Evolutionary conservation across 2,797 vertebrate genomes (phyloP).

Genomic region (Urosaurus nigricauda): DNA sequence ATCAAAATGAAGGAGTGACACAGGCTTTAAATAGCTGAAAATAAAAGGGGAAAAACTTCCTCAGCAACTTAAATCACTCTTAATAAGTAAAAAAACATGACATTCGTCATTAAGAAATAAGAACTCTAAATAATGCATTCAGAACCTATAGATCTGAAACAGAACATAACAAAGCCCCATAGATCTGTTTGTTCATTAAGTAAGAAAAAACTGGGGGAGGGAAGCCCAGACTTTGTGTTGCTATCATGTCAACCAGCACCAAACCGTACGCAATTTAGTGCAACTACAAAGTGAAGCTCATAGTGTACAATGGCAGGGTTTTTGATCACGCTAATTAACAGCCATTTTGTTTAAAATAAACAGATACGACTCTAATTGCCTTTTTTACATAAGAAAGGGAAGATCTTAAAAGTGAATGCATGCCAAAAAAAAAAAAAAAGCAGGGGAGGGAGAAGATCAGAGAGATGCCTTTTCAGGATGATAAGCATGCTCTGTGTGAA

Average conservation of each 20-base stretch:
- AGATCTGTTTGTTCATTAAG: conserved; percentile 93
- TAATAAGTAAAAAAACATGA: conserved; percentile 81
- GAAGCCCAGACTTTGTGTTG: conserved; percentile 86
- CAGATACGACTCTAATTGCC: conserved; percentile 99
- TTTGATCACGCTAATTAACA: conserved; percentile 99
- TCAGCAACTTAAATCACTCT: conserved; percentile 77
- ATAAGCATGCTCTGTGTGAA: conserved; percentile 71
- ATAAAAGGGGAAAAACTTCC: conserved; percentile 73
- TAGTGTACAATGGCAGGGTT: conserved; percentile 91
- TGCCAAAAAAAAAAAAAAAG: conserved; percentile 74
- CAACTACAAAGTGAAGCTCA: conserved; percentile 94
- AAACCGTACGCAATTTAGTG: conserved; percentile 89
- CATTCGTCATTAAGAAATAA: conserved; percentile 81
- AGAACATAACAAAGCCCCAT: conserved; percentile 82
- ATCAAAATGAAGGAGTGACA: conserved; percentile 40
- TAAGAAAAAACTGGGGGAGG: conserved; percentile 70
- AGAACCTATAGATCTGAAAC: conserved; percentile 82
- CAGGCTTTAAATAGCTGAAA: conserved; percentile 33
- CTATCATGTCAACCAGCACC: conserved; percentile 94
- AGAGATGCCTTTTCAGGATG: conserved; percentile 80
- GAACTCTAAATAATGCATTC: conserved; percentile 81
- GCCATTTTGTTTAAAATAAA: conserved; percentile 99
- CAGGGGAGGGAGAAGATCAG: conserved; percentile 82
- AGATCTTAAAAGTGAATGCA: conserved; percentile 98
- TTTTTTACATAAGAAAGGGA: conserved; percentile 99